Evolutionary conservation across 2,888 invertebrate species (phyloP), one percentile per base, ranked within the genome.

Genomic region (Campoplex capitator): DNA sequence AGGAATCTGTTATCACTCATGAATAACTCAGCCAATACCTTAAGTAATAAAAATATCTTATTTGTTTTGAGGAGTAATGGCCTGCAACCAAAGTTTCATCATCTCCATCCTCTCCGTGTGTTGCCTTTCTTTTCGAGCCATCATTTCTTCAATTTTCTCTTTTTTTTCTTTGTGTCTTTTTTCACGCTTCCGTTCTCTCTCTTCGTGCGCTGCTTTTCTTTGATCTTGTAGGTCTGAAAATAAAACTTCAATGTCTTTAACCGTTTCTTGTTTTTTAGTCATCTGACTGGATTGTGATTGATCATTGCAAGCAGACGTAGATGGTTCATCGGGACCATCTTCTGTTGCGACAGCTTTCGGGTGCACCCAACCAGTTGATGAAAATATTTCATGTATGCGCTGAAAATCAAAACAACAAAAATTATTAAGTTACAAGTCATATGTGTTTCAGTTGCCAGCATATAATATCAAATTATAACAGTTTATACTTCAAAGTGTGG

Each of bases 301-400:
- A 68, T 71, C 51, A 71, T 13, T 18, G 71, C 48, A 51, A 23
- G 48, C 32, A 16, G 51, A 45, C 3, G 51, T 48, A 16, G 32
- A 28, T 7, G 51, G 48, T 28, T 16, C 16, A 35, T 42, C 32
- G 3, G 71, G 71, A 8, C 71, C 71, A 11, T 9, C 71, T 71
- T 71, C 51, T 16, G 51, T 51, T 71, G 71, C 71, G 48, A 51
- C 16, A 51, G 48, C 71, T 51, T 51, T 51, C 32, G 42, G 51
- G 13, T 71, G 71, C 16, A 8, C 48, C 71, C 71, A 71, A 71
- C 71, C 71, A 71, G 45, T 51, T 3, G 48, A 28, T 48, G 28
- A 23, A 71, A 71, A 71, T 8, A 71, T 68, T 71, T 71, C 71
- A 71, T 71, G 16, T 32, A 71, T 11, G 13, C 51, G 71, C 71